These are phyloP conservation scores for Poecilia wingei DNA, from an alignment of 2,797 vertebrate genomes.

Conservation along the genomic window DNA sequence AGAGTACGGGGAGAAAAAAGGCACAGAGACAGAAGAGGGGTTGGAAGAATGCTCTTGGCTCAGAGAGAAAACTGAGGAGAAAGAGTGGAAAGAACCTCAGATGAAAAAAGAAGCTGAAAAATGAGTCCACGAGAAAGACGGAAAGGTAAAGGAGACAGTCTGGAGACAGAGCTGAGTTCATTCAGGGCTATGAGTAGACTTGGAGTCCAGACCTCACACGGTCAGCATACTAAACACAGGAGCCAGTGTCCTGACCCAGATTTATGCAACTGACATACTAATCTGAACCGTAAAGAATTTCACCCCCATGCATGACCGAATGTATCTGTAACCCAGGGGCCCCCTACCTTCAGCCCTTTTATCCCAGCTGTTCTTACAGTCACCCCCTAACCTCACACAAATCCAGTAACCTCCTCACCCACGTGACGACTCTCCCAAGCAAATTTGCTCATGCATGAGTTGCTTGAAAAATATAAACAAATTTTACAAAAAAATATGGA, in stretches of 20 bases:
- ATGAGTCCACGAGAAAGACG: constrained; percentile 38
- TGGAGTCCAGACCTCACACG: constrained; percentile 72
- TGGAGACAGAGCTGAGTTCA: constrained; percentile 72
- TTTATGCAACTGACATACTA: constrained; percentile 78
- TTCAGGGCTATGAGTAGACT: constrained; percentile 71
- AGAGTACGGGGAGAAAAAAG: constrained; percentile 59
- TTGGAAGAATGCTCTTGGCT: constrained; percentile 58
- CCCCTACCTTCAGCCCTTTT: background rate
- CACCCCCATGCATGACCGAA: constrained; percentile 19
- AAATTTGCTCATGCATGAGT: constrained; percentile 58
- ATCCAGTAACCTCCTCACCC: constrained; percentile 56
- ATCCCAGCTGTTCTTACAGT: constrained; percentile 62
- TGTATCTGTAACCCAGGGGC: constrained; percentile 26
- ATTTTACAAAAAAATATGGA: background rate
- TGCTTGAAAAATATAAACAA: constrained; percentile 42
- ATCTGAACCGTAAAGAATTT: constrained; percentile 57
- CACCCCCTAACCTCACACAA: constrained; percentile 60
- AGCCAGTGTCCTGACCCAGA: constrained; percentile 79
- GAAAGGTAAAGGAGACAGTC: constrained; percentile 46
- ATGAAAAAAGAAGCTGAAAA: constrained; percentile 26
- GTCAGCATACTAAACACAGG: constrained; percentile 79
- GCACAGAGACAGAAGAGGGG: constrained; percentile 58
- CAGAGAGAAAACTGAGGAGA: constrained; percentile 43
- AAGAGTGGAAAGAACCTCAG: constrained; percentile 33
- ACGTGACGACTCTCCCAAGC: constrained; percentile 71